Evolutionary conservation across 2,797 vertebrate genomes (phyloP).

Genomic region (Tolypeutes matacus): DNA sequence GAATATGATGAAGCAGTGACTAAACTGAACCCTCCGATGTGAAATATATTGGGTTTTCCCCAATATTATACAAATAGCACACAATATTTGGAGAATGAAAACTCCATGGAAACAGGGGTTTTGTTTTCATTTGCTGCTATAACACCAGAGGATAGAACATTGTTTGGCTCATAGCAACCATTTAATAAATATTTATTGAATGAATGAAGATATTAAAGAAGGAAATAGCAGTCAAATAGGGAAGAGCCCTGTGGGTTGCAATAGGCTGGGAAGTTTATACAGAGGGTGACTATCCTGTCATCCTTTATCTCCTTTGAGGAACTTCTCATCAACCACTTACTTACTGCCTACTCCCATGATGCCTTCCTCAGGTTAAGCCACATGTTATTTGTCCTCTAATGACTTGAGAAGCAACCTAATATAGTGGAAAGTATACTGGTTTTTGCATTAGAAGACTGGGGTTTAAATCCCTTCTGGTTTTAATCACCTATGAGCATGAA

Average conservation of each 20-base stretch:
- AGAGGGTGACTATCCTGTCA: neutral
- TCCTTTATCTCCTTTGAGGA: neutral
- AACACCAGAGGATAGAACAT: neutral
- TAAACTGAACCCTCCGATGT: neutral
- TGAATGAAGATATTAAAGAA: neutral
- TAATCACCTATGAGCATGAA: slow-evolving; percentile 36
- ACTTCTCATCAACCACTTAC: neutral
- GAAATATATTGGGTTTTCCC: slow-evolving; percentile 55
- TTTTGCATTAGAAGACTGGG: neutral
- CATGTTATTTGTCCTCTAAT: neutral
- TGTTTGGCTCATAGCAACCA: neutral
- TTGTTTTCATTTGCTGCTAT: slow-evolving; percentile 25
- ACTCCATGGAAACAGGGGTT: slow-evolving; percentile 53
- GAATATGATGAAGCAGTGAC: neutral
- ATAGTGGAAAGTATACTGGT: neutral
- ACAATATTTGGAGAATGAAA: slow-evolving; percentile 64
- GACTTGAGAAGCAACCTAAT: neutral
- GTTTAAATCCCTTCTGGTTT: slow-evolving; percentile 52
- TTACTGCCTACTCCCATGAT: neutral
- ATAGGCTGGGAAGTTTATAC: neutral
- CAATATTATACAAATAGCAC: neutral
- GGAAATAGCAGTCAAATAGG: neutral
- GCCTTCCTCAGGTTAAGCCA: slow-evolving; percentile 11
- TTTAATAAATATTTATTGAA: slow-evolving; percentile 55
- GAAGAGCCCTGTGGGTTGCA: neutral